These are phyloP conservation scores for Rhinoderma darwinii DNA, from an alignment of 2,113 vertebrate species.

Conservation along the genomic window DNA sequence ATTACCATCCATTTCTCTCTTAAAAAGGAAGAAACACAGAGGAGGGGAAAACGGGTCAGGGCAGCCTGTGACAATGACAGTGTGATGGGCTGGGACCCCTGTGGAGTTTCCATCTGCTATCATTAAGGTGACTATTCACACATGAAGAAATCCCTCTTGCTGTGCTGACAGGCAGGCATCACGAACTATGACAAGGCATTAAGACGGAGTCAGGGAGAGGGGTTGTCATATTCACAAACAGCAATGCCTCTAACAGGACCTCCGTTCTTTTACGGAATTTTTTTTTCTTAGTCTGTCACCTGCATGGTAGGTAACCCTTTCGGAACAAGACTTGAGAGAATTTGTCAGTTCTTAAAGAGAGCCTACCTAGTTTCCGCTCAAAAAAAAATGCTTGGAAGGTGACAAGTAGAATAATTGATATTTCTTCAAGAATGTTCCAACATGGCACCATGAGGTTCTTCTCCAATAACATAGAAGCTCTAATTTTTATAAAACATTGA, in stretches of 20 bases:
- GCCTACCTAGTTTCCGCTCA: not conserved
- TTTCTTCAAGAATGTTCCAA: not conserved
- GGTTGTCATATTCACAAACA: slow-evolving; percentile 74
- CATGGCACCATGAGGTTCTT: not conserved
- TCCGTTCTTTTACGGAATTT: slow-evolving; percentile 72
- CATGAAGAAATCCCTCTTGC: slow-evolving; percentile 89
- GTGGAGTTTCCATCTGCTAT: slow-evolving; percentile 90
- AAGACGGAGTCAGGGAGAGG: slow-evolving; percentile 75
- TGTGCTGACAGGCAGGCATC: slow-evolving; percentile 88
- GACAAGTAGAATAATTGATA: not conserved
- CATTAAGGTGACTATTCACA: slow-evolving; percentile 94
- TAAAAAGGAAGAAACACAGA: slow-evolving; percentile 82
- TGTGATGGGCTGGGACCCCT: slow-evolving; percentile 82
- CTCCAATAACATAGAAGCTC: not conserved
- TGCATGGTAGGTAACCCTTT: slow-evolving; percentile 40
- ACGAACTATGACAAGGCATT: slow-evolving; percentile 86
- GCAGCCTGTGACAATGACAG: slow-evolving; percentile 84
- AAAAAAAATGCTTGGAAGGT: not conserved
- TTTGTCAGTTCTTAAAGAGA: not conserved
- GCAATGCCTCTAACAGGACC: slow-evolving; percentile 68
- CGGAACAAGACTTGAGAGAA: not conserved
- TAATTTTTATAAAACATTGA: not conserved
- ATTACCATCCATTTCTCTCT: slow-evolving; percentile 87
- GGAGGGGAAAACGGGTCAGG: slow-evolving; percentile 83
- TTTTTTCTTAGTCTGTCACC: slow-evolving; percentile 64